Percentiles rank a stretch among this genome's conserved stretches.
Evolutionary conservation across 2,888 invertebrate genomes (phyloP).

Genomic region (Digitonthophagus gazella): DNA sequence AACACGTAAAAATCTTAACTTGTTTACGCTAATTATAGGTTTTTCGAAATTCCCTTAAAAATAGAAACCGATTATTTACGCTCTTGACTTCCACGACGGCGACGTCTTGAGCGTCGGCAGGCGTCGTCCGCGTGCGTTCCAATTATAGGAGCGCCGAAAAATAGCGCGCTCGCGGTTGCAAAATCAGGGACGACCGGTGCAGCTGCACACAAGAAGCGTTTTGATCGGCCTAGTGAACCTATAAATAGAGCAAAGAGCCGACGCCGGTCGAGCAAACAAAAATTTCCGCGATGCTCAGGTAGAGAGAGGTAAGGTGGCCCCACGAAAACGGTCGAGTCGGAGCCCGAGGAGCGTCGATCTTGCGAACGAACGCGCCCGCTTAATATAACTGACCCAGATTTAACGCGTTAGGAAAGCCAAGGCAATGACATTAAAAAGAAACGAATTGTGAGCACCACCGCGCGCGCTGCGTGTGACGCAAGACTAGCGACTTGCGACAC

Average conservation of each 20-base stretch:
- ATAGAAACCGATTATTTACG: no score
- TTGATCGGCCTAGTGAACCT: background rate
- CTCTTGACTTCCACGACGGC: no score
- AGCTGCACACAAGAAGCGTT: background rate
- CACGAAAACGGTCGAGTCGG: background rate
- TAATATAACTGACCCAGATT: background rate
- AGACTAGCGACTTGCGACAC: background rate
- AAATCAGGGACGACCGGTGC: background rate
- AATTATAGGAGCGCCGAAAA: background rate
- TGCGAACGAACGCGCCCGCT: background rate
- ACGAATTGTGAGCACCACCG: slow-evolving; percentile 18
- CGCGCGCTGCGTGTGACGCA: background rate
- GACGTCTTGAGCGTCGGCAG: no score
- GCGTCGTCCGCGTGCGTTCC: background rate
- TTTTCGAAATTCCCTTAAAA: no score
- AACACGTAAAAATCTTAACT: background rate
- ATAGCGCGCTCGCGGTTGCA: background rate
- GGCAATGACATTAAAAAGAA: slow-evolving; percentile 29
- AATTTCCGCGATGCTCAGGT: background rate
- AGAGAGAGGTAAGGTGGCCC: background rate
- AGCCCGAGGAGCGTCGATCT: no score
- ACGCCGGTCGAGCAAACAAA: no score
- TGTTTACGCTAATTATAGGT: background rate
- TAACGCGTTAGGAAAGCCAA: slow-evolving; percentile 18
- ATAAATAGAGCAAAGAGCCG: background rate